These are phyloP conservation scores for Propithecus coquereli DNA, from an alignment of 2,113 vertebrate genomes.

Conservation along the genomic window DNA sequence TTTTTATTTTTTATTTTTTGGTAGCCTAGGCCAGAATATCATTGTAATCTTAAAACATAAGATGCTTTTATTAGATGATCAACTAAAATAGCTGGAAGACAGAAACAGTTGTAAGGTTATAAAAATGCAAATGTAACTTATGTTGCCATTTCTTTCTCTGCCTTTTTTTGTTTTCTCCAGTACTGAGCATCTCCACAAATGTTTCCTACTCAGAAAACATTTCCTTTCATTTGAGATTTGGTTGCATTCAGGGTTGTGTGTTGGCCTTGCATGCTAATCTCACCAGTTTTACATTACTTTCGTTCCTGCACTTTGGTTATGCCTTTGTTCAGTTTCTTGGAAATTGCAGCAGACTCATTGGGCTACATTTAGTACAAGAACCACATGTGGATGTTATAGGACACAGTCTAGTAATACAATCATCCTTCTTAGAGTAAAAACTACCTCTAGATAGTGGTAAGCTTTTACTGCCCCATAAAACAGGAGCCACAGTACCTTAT, in stretches of 20 bases:
- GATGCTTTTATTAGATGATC: conserved; percentile 81
- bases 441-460: conserved; percentile 71
- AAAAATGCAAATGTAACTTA: conserved; percentile 79
- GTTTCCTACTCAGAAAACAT: background rate
- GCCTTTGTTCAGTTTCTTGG: conserved; percentile 48
- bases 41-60: conserved; percentile 78
- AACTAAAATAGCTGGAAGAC: conserved; percentile 78
- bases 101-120: conserved; percentile 75
- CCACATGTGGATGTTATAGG: conserved; percentile 11
- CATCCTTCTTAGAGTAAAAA: conserved; percentile 74
- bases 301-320: background rate
- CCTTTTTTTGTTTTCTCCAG: conserved; percentile 50
- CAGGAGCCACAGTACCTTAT: conserved; percentile 75
- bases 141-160: conserved; percentile 58
- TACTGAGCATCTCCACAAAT: conserved; percentile 65
- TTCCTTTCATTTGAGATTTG: conserved; percentile 67
- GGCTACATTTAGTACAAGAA: conserved; percentile 12
- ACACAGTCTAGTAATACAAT: conserved; percentile 55
- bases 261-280: conserved; percentile 59
- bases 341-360: background rate
- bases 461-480: conserved; percentile 71
- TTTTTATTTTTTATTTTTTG: conserved; percentile 36
- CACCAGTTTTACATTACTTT: conserved; percentile 1
- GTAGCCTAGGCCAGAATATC: conserved; percentile 77
- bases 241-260: conserved; percentile 3